Percentiles rank a stretch among this genome's conserved stretches.
These are phyloP conservation scores for Noctuana brunneofusca DNA, from an alignment of 2,888 invertebrate species.

Conservation along the genomic window DNA sequence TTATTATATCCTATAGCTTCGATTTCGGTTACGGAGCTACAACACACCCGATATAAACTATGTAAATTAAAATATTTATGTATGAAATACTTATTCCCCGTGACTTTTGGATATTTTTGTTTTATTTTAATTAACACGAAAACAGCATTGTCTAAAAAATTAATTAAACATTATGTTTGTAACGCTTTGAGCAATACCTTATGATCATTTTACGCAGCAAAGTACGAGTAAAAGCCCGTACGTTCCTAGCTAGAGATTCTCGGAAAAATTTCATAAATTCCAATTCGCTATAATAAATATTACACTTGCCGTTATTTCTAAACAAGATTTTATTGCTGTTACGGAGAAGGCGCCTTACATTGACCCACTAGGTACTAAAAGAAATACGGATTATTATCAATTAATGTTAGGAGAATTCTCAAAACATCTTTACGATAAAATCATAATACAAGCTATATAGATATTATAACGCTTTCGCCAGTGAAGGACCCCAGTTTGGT, in stretches of 20 bases:
- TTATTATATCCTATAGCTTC: too few species aligned
- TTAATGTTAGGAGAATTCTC: not conserved
- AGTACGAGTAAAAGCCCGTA: conserved; percentile 8
- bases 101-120: too few species aligned
- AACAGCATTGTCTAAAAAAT: not conserved
- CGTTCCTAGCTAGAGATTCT: conserved; percentile 25
- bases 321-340: conserved; percentile 34
- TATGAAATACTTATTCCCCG: too few species aligned
- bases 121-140: too few species aligned
- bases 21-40: too few species aligned
- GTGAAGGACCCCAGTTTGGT: too few species aligned
- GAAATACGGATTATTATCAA: not conserved
- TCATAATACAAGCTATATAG: too few species aligned
- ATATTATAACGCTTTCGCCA: too few species aligned
- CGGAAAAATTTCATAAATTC: conserved; percentile 35
- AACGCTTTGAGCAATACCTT: not conserved
- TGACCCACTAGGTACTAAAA: conserved; percentile 11
- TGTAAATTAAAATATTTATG: too few species aligned
- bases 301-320: conserved; percentile 28
- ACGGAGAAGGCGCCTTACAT: conserved; percentile 20
- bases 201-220: conserved; percentile 3
- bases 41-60: too few species aligned
- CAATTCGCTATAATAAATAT: conserved; percentile 35
- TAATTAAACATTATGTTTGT: not conserved
- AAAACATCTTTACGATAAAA: too few species aligned